Evolutionary conservation across 2,797 vertebrate genomes (phyloP).

Genomic region (Allobates femoralis): DNA sequence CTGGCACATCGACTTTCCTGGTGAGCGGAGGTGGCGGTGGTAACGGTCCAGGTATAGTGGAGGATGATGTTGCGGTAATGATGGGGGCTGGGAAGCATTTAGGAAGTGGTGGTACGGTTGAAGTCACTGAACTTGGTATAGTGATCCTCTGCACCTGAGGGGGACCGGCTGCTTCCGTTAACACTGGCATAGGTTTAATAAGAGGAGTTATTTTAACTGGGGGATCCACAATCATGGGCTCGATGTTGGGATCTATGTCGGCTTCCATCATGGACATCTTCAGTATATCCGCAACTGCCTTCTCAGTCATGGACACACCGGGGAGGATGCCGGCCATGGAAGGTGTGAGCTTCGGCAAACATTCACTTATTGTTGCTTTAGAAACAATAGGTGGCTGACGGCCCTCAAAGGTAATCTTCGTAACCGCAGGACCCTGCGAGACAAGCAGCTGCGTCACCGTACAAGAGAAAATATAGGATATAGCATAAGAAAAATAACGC

Average conservation of each 20-base stretch:
- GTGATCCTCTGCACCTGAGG: constrained; percentile 74
- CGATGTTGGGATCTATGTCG: constrained; percentile 88
- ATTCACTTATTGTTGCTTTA: constrained; percentile 83
- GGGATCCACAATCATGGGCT: constrained; percentile 87
- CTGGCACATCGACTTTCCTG: constrained; percentile 72
- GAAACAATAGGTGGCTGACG: constrained; percentile 83
- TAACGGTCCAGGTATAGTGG: constrained; percentile 68
- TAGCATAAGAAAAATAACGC: background rate
- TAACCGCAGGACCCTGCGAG: constrained; percentile 92
- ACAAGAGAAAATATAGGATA: background rate
- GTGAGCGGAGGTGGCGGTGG: constrained; percentile 54
- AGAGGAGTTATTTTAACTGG: constrained; percentile 76
- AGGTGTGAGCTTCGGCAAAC: constrained; percentile 80
- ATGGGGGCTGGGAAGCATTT: constrained; percentile 71
- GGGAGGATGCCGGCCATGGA: constrained; percentile 84
- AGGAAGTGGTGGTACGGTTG: constrained; percentile 70
- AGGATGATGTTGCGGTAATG: constrained; percentile 71
- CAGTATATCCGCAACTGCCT: constrained; percentile 92
- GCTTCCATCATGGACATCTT: constrained; percentile 99
- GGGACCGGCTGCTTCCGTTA: constrained; percentile 70
- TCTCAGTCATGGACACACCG: constrained; percentile 73
- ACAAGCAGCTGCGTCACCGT: constrained; percentile 88
- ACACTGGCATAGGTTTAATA: constrained; percentile 71
- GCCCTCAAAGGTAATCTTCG: constrained; percentile 92
- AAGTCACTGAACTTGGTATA: constrained; percentile 65